Percentiles rank a stretch among this genome's conserved stretches.
Evolutionary conservation across 2,888 invertebrate species (phyloP).

Genomic region (Actias luna): DNA sequence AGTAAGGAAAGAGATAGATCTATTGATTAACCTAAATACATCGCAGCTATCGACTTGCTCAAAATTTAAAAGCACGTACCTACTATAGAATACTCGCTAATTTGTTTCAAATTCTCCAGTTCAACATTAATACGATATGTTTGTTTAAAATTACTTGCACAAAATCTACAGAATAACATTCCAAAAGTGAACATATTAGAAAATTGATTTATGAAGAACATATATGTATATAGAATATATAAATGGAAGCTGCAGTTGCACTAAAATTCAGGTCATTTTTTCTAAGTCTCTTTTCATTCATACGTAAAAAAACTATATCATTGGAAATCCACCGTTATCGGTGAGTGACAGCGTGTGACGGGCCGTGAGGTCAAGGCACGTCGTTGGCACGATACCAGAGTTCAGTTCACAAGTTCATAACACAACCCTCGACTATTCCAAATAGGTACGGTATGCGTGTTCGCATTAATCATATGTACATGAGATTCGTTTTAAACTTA

Average conservation of each 20-base stretch:
- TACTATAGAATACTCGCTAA: not conserved
- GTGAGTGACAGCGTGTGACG: constrained; percentile 43
- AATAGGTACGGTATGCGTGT: constrained; percentile 24
- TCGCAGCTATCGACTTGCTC: not conserved
- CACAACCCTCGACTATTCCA: constrained; percentile 32
- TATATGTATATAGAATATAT: not conserved
- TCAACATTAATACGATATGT: not conserved
- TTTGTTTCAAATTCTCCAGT: not conserved
- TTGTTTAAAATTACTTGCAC: not conserved
- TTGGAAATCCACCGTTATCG: constrained; percentile 44
- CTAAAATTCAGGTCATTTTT: not conserved
- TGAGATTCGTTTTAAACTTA: not conserved
- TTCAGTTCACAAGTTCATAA: constrained; percentile 36
- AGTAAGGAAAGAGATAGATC: not conserved
- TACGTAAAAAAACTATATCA: constrained; percentile 28
- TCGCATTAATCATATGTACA: constrained; percentile 7
- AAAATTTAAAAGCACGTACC: not conserved
- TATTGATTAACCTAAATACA: not conserved
- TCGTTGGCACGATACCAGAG: constrained; percentile 72
- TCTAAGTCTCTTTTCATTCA: constrained; percentile 17
- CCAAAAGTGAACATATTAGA: not conserved
- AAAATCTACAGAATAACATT: not conserved
- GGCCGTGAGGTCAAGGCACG: constrained; percentile 67
- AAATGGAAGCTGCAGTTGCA: not conserved
- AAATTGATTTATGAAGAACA: not conserved